Base-by-base conservation (phyloP, 2,113 vertebrate species). In the Puntigrus tetrazona region DNA sequence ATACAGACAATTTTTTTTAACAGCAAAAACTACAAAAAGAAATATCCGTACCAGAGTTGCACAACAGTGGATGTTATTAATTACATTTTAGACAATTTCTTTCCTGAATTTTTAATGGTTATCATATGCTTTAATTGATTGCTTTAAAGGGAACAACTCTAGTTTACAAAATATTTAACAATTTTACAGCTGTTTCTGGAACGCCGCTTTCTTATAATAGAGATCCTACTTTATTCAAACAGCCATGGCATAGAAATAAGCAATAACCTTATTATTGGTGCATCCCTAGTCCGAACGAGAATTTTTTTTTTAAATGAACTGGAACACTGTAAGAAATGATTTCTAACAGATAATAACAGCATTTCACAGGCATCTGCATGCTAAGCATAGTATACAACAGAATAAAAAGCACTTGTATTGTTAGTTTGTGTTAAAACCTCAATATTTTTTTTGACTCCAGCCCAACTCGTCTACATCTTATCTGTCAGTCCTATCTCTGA, bases 361-460 rank as follows among this genome's bases (percentile, higher is more conserved):
- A 73, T 50, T 22, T 50, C 45, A 67, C 69, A 25, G 16, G 69
- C 50, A 59, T 22, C 34, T 14, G 3, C 38, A 61, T 75, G 36
- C 70, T 67, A 47, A 22, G 41, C 73, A 45, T 29, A 47, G 43
- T n/a, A n/a, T 55, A 78, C 14, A 67, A n/a, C 38, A 72, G 11
- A 50, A 34, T 29, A 36, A 77, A 47, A 50, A 22, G 59, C 22
- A 74, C 73, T 22, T 72, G 8, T 43, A 59, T 61, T 20, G 27
- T 61, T 80, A 57, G 74, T 73, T 14, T 18, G 34, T 14, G 41
- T 78, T 78, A 50, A 76, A 77, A 25, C 29, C 59, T 47, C 27
- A n/a, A n/a, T n/a, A 34, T 22, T 75, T 6, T 25, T 61, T 18
- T 31, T 47, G 36, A 8, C n/a, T 59, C 27, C 81, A 75, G 38